Base-by-base conservation (phyloP, 2,113 vertebrate genomes). In the Heptranchias perlo region DNA sequence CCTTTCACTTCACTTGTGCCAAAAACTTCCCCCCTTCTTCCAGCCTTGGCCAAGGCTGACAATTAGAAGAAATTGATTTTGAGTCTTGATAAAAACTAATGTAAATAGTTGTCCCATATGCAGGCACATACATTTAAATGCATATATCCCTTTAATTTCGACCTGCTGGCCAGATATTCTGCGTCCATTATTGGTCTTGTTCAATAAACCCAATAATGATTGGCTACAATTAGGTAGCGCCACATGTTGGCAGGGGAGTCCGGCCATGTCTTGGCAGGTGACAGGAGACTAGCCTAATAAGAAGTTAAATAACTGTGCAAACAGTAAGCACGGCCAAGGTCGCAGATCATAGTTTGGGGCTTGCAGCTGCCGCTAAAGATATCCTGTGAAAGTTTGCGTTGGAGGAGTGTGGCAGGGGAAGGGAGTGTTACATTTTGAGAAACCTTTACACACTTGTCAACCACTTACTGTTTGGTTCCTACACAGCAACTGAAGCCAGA, bases 401-500 rank as follows among this genome's bases (percentile, higher is more conserved):
- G 28, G 64, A 69, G 10, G 65, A 95, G 64, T 28, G 21, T 67
- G 44, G 16, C 16, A 18, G 89, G 18, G 58, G 18, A 18, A 82
- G 21, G 28, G 44, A 95, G 13, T 35, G 21, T 95, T 28, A 49
- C 39, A 69, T 47, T 95, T 67, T 95, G 64, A 49, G 25, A 67
- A 52, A 95, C 65, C 44, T 69, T 73, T 73, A 6, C 47, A 67
- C 0, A 49, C 31, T 73, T 95, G 47, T 95, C 94, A 95, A 95
- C 64, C 25, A 69, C 35, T 31, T 49, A 8, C 93, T 65, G 39
- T 69, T 47, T 49, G 44, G 93, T 73, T 95, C 47, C 39, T 31
- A 35, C 94, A 73, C 64, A 95, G 11, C 25, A 95, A 69, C 64
- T 95, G 65, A 28, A 69, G 65, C 39, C 65, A 93, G n/a, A 93